Base-by-base conservation (phyloP, 2,888 invertebrate genomes). In the Drosophila neotestacea region DNA sequence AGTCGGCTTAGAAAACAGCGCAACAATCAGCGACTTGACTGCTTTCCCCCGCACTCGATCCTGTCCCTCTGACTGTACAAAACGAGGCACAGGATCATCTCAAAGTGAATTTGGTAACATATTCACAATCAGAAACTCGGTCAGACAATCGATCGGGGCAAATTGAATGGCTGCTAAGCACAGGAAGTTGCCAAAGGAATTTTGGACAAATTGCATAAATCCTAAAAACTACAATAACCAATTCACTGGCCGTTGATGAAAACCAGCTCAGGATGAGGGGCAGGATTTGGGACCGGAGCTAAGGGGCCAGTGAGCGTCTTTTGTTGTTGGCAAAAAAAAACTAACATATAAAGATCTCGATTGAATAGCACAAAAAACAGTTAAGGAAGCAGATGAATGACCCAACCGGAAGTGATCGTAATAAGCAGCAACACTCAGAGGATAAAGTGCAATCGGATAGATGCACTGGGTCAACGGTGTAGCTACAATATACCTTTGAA, bases 141-240 rank as follows among this genome's bases (percentile, higher is more conserved):
- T 38, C 32, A 46, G 58, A 68, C 56, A 22, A 22, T 22, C 22
- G 56, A 65, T 66, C 48, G 44, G 32, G 11, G 41, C 61, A 61
- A 66, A 73, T 62, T 70, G 63, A 48, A 74, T 69, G 27, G 51
- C 64, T 62, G 52, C 64, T 77, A 72, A 69, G 68, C 47, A 84
- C 83, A 81, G 83, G 83, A 84, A 80, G 80, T 68, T 61, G 70
- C 55, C 36, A 66, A 63, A 34, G 42, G 30, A 60, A 59, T 68
- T 66, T 68, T 68, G 63, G 69, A 83, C 83, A 84, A 80, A 80
- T 80, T 80, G 80, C 80, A 80, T 76, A 60, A 70, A 62, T 70
- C 75, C 69, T 32, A 54, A 51, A 51, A 13, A 63, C 13, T 51
- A 62, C 63, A 63, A 69, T 68, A 50, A 42, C 54, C 46, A 38